A percentile compares a stretch with the other conserved stretches of the same genome.
phyloP scores from a whole-genome alignment of 35 echinoderm and acorn worm genomes.

The Chiridota heheva region DNA sequence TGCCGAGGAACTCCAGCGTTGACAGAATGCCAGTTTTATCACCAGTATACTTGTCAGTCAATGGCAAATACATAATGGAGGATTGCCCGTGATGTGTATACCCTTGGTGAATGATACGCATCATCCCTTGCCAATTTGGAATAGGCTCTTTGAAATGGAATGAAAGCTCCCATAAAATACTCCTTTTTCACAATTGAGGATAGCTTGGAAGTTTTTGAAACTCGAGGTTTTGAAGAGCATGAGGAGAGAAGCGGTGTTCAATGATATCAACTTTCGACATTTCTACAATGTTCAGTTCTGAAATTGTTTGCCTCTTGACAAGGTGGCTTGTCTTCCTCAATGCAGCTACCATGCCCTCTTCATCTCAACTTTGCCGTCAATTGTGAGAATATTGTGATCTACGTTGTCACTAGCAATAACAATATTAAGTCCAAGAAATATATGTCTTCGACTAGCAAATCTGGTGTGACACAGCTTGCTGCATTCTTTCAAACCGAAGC shows the following conservation, averaged over 20 bases:
- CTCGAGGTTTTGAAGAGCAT: no score
- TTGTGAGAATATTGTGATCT: slow-evolving; percentile 70
- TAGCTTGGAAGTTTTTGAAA: not conserved
- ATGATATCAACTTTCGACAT: no score
- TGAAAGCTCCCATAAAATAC: not conserved
- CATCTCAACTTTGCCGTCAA: slow-evolving; percentile 68
- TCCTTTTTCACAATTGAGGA: not conserved
- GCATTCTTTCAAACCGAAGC: slow-evolving; percentile 61
- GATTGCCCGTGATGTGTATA: slow-evolving; percentile 49
- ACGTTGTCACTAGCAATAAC: slow-evolving; percentile 69
- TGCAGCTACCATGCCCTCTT: slow-evolving; percentile 60
- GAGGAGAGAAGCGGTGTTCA: no score
- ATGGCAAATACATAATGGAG: slow-evolving; percentile 48
- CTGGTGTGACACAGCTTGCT: slow-evolving; percentile 41
- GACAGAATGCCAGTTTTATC: slow-evolving; percentile 61
- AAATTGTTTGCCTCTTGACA: no score
- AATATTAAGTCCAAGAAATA: slow-evolving; percentile 24
- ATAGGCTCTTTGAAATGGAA: no score
- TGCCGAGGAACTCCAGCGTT: slow-evolving; percentile 56
- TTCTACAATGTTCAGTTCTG: no score
- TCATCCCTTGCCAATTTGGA: slow-evolving; percentile 42
- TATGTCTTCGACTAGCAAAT: slow-evolving; percentile 43
- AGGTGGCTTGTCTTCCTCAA: no score
- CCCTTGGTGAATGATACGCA: slow-evolving; percentile 43
- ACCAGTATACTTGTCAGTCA: slow-evolving; percentile 57